Evolutionary conservation across 37 sponge, comb jelly and placozoan species (phyloP), one percentile per base, ranked within the genome.

Genomic region (Theonella swinhoei): DNA sequence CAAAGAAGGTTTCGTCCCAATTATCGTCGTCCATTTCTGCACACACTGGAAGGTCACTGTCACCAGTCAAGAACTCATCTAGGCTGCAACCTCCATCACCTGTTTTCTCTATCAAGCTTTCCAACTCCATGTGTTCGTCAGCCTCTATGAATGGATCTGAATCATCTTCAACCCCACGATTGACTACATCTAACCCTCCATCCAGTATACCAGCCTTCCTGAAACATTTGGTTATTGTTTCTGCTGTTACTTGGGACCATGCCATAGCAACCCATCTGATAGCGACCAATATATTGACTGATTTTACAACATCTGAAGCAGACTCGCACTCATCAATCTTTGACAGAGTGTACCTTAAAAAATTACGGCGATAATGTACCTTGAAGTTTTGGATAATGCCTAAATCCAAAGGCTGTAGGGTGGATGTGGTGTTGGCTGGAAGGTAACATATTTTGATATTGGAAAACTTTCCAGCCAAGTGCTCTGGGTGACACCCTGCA

Each of bases 231-330:
- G 14, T 47, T 47, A 67, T 67, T 7, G 68, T 67, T 7, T 30
- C 33, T 22, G 68, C 68, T 32, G 9, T 67, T 32, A 67, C 68
- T 67, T 32, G 33, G 30, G 68, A 67, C 68, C 68, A 67, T 20
- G 68, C 22, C 33, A 32, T 26, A 20, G 32, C 33, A 32, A 67
- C 30, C 68, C 68, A 7, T 67, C 68, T 67, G 17, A 67, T 67
- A 9, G 68, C 22, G 7, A 32, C 22, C 62, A 67, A 22, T 67
- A 67, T 32, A 17, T 67, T 39, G n/a, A 30, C 74, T 72, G 38
- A 72, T 72, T 72, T 72, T 24, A 72, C 74, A 38, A 72, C 74
- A 37, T 72, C 38, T 7, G 74, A 72, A 72, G 74, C 74, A 14
- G n/a, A 31, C 25, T 72, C 41, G 11, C 41, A 30, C 31, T 72